Conservation (phyloP, 2,888 invertebrate genomes). For the Dugesia japonica region DNA sequence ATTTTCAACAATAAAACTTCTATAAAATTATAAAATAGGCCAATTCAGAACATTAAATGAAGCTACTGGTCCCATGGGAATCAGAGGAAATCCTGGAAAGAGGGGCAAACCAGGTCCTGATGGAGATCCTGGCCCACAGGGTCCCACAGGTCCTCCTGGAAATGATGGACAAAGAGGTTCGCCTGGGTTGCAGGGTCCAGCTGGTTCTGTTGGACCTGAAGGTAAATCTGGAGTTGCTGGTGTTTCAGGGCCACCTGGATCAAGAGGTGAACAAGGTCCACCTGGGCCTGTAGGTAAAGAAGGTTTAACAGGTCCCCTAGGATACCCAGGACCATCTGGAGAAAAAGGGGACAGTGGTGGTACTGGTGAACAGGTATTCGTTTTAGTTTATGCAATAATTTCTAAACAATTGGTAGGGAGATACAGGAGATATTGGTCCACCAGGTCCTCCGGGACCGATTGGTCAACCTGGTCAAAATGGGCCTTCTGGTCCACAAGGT, state of each 20-base stretch:
- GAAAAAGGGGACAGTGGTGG: not conserved
- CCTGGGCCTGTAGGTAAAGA: not conserved
- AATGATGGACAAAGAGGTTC: not conserved
- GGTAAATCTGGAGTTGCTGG: not conserved
- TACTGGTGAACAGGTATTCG: not conserved
- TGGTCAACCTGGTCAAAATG: not conserved
- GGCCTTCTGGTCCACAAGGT: not conserved
- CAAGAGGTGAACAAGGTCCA: not conserved
- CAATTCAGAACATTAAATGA: slow-evolving; percentile 8
- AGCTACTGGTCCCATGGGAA: not conserved
- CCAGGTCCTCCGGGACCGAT: not conserved
- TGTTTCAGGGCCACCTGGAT: not conserved
- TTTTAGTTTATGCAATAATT: no score
- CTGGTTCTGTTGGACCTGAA: not conserved
- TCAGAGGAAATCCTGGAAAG: not conserved
- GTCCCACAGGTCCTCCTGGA: not conserved
- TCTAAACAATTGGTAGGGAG: not conserved
- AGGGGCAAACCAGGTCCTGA: not conserved
- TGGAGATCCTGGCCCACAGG: not conserved
- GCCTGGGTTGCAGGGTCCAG: not conserved
- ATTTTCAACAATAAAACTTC: no score
- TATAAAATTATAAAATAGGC: no score
- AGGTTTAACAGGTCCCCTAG: not conserved
- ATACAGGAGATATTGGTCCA: not conserved
- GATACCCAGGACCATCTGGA: not conserved